Percentiles rank a stretch among this genome's conserved stretches.
These are phyloP conservation scores for Dryobates pubescens DNA, from an alignment of 2,797 vertebrate species.

Conservation along the genomic window DNA sequence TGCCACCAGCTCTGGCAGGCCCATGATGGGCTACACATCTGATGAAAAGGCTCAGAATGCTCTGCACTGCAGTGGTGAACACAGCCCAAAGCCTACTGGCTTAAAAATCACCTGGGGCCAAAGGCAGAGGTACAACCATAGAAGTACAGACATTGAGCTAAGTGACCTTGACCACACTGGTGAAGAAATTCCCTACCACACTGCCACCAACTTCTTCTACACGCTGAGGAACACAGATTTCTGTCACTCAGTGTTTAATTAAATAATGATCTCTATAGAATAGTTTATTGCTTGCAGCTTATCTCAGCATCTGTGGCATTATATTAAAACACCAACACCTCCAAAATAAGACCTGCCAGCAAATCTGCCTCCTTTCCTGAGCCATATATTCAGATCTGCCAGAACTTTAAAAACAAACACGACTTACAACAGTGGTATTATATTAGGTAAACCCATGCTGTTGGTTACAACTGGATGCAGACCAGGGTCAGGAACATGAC, in stretches of 20 bases:
- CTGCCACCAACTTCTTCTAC: not conserved
- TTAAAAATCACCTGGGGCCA: not conserved
- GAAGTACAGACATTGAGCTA: fast-evolving
- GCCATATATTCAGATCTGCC: not conserved
- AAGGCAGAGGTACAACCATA: not conserved
- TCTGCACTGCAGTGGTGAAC: not conserved
- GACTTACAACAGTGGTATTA: not conserved
- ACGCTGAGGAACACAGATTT: not conserved
- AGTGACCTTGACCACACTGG: not conserved
- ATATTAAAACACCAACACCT: not conserved
- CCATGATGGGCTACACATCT: not conserved
- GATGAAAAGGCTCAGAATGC: not conserved
- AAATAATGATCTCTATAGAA: not conserved
- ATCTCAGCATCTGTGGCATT: not conserved
- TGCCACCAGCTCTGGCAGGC: not conserved
- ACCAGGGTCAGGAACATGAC: not conserved
- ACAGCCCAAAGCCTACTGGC: not conserved
- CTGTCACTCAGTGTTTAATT: conserved; percentile 38
- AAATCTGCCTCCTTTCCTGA: not conserved
- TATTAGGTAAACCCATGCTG: not conserved
- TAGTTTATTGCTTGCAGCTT: not conserved
- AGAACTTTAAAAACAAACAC: not conserved
- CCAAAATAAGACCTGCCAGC: conserved; percentile 22
- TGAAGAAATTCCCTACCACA: not conserved
- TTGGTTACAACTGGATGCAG: not conserved